These are phyloP conservation scores for Muscicapa adusta DNA, from an alignment of 2,113 vertebrate species.

Conservation along the genomic window DNA sequence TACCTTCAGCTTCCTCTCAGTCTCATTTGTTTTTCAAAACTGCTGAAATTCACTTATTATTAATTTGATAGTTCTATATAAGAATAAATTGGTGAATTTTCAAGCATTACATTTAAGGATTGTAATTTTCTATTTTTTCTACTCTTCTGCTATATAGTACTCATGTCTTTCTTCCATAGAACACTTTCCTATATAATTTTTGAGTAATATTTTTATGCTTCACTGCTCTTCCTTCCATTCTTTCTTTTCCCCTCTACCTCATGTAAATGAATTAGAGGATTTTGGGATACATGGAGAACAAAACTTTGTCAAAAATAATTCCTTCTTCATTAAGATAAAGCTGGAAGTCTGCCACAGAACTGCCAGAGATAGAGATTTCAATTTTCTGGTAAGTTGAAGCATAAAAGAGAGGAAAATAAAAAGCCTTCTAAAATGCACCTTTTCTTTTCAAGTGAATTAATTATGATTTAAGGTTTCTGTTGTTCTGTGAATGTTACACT, in stretches of 20 bases:
- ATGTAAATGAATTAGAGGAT: slow-evolving; percentile 10
- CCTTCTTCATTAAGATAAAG: slow-evolving; percentile 45
- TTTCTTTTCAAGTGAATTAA: slow-evolving; percentile 40
- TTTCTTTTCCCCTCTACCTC: background rate
- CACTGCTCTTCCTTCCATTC: background rate
- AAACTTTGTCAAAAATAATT: slow-evolving; percentile 10
- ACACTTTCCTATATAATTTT: background rate
- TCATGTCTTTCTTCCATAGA: background rate
- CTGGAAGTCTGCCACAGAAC: slow-evolving; percentile 11
- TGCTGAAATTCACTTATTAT: background rate
- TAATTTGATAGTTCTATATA: background rate
- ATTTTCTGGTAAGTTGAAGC: slow-evolving; percentile 39
- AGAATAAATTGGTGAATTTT: slow-evolving; percentile 40
- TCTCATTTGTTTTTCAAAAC: slow-evolving; percentile 22
- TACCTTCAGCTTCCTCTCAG: background rate
- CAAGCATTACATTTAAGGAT: background rate
- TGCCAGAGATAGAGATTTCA: slow-evolving; percentile 21
- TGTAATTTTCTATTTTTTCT: background rate
- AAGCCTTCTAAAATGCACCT: background rate
- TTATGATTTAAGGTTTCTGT: background rate
- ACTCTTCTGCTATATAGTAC: background rate
- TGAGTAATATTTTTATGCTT: background rate
- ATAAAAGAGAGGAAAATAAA: slow-evolving; percentile 15
- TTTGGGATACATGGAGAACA: slow-evolving; percentile 1
- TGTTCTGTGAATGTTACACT: background rate